Base-by-base conservation (phyloP, 2,113 vertebrate genomes). In the Phycodurus eques region DNA sequence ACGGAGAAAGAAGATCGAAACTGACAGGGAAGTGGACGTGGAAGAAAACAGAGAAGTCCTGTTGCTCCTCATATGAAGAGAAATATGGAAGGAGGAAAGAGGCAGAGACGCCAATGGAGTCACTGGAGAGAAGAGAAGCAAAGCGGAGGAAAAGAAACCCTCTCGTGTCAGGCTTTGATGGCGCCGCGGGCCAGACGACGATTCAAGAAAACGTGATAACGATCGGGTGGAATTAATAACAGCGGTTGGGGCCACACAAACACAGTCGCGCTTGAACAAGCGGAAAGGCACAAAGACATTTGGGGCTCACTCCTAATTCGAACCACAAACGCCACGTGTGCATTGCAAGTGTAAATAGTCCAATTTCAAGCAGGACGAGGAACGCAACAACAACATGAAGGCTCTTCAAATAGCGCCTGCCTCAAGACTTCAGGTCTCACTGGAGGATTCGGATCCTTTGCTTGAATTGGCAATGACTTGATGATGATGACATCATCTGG, bases 201-300 rank as follows among this genome's bases (percentile, higher is more conserved):
- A 86, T 82, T 77, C 72, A 77, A 79, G 73, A 51, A 80, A 75
- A 81, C 78, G 60, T 67, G 71, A 71, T 80, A 80, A 81, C 77
- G 61, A 83, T 68, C 53, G 22, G 33, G 43, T 47, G n/a, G 68
- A 59, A 83, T 80, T 44, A 67, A 27, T 27, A 27, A 27, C 70
- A 68, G 31, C 67, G 49, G 11, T n/a, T 33, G 49, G 57, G 73
- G 47, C 70, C 73, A 73, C 77, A 83, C 81, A 69, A 8, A 46
- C 44, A 46, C 44, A 46, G 9, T 11, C 46, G 2, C 47, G 5
- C 47, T 17, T 17, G 47, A 49, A 15, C 4, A 49, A 49, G 47
- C 17, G 14, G 12, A 49, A 49, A 49, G 47, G 13, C 17, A 15
- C 47, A 49, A 49, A 49, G 15, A 49, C 44, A 46, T 46, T 13